Evolutionary conservation across 1,140 invertebrate species (phyloP).

Genomic region (Heliconius himera): DNA sequence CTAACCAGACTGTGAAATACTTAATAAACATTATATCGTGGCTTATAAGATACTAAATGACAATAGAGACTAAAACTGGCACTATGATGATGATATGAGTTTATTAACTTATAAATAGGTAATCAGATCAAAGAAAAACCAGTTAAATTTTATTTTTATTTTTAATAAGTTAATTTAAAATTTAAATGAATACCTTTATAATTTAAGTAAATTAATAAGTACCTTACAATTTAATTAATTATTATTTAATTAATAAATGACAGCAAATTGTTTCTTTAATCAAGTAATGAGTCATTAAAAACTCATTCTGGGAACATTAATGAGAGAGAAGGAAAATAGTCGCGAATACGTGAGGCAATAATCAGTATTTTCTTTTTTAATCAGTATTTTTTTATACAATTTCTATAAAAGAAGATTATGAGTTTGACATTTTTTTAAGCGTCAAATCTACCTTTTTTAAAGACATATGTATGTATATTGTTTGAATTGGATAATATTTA

Average conservation of each 20-base stretch:
- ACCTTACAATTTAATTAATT: neutral
- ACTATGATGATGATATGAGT: too few species aligned
- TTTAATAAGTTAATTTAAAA: too few species aligned
- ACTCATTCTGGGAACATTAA: constrained; percentile 25
- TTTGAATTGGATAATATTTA: too few species aligned
- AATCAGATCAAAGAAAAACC: too few species aligned
- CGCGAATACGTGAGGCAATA: neutral
- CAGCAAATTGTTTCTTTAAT: constrained; percentile 23
- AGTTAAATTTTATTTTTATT: too few species aligned
- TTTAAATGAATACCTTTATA: too few species aligned
- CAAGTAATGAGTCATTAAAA: constrained; percentile 31
- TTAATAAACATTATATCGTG: too few species aligned
- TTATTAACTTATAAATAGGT: too few species aligned
- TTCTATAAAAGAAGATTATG: neutral
- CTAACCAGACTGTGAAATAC: too few species aligned
- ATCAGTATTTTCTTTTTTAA: neutral
- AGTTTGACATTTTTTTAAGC: neutral
- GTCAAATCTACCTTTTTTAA: too few species aligned
- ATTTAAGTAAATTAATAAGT: too few species aligned
- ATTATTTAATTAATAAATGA: neutral
- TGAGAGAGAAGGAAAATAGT: constrained; percentile 8
- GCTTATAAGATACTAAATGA: neutral
- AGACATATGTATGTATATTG: too few species aligned
- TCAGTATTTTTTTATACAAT: neutral
- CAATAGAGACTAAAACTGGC: neutral